A percentile compares a stretch with the other conserved stretches of the same genome.
These are phyloP conservation scores for Iguana delicatissima DNA, from an alignment of 2,797 vertebrate genomes.

Conservation along the genomic window DNA sequence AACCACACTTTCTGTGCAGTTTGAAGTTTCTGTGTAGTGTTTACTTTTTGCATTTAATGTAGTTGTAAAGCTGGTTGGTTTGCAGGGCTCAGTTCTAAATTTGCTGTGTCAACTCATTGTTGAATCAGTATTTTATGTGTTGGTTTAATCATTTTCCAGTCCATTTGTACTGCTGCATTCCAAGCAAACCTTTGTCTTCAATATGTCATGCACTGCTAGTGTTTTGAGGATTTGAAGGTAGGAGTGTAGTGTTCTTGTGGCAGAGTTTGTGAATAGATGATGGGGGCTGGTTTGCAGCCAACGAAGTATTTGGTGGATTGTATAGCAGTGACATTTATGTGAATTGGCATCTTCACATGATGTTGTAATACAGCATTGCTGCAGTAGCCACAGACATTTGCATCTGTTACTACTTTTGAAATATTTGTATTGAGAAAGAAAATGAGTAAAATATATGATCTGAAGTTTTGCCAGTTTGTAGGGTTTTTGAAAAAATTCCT, in stretches of 20 bases:
- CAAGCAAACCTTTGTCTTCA: not conserved
- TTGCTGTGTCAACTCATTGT: not conserved
- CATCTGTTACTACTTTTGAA: not conserved
- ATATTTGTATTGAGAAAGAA: conserved; percentile 9
- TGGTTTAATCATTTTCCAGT: not conserved
- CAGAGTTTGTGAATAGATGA: not conserved
- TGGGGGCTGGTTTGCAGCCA: not conserved
- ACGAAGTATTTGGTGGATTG: not conserved
- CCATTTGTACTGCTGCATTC: not conserved
- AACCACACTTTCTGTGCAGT: not conserved
- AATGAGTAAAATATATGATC: not conserved
- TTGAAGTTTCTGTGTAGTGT: not conserved
- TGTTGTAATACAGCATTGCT: not conserved
- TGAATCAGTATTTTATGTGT: not conserved
- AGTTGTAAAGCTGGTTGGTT: not conserved
- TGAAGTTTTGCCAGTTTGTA: not conserved
- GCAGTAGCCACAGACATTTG: not conserved
- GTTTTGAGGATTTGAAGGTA: not conserved
- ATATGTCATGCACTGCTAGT: not conserved
- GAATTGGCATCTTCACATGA: not conserved
- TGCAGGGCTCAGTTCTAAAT: not conserved
- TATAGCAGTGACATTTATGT: not conserved
- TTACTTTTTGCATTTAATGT: not conserved
- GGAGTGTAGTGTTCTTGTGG: not conserved
- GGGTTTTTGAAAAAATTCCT: not conserved